Evolutionary conservation across 2,888 invertebrate species (phyloP), one percentile per base, ranked within the genome.

Genomic region (Xiphydria camelus): DNA sequence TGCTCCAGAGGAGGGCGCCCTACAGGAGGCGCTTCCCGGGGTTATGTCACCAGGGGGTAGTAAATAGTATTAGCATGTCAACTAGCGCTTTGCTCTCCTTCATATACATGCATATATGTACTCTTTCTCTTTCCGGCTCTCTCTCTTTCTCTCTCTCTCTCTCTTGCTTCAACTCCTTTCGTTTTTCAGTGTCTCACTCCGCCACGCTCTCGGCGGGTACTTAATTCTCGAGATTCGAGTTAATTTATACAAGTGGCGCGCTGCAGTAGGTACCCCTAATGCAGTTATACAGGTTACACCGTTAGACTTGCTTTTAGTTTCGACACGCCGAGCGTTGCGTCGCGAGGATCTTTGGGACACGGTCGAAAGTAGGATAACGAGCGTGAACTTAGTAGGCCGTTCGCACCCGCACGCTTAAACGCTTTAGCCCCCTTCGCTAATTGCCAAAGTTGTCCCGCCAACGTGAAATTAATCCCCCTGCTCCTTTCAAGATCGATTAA

Each of bases 31-130:
- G n/a, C n/a, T n/a, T n/a, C n/a, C n/a, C n/a, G n/a, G 15, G 35
- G 44, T 57, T 62, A 56, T 62, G 62, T 59, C 58, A 59, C 47
- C 57, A 59, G 41, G 44, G 42, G 59, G 58, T 58, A 62, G 66
- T 67, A 71, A 70, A 71, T 68, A 69, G 62, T 62, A 71, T 71
- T 71, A 71, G 70, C 71, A 71, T 70, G 71, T 71, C 71, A 71
- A 71, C 70, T 68, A 68, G 67, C 64, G 64, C 62, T 63, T 66
- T 64, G 56, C 65, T 62, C 62, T 61, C 42, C 37, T 17, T 22
- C 15, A 2, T n/a, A n/a, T n/a, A n/a, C n/a, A n/a, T n/a, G n/a
- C n/a, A n/a, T n/a, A n/a, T n/a, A n/a, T n/a, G n/a, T n/a, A n/a
- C n/a, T n/a, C n/a, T n/a, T n/a, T n/a, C n/a, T n/a, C n/a, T n/a